Evolutionary conservation across 2,797 vertebrate genomes (phyloP), one percentile per base, ranked within the genome.

Genomic region (Pantherophis vulpinus): DNA sequence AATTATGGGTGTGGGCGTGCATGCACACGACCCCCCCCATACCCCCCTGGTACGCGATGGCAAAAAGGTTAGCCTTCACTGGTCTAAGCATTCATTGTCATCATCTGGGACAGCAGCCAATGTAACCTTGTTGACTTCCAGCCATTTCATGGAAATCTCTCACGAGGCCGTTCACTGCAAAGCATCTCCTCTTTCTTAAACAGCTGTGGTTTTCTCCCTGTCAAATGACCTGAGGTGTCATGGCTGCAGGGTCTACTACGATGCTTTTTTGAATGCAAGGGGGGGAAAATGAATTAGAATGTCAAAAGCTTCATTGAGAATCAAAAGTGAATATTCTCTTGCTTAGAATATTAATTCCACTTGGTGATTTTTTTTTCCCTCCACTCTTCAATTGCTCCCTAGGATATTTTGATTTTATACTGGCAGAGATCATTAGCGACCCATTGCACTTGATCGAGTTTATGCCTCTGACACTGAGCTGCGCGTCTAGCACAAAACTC

Each of bases 391-490:
- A 8, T 10, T 58, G 6, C 87, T 87, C 93, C 47, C 47, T 47
- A 9, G 51, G 51, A 10, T 54, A 54, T 54, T 95, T 95, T 94
- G 91, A 91, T 96, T 94, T 87, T 92, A 12, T 90, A 93, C 32
- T 63, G 79, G 86, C 47, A 86, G 55, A 94, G 92, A 96, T 96
- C 95, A 94, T 96, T 95, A 95, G 86, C 92, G 93, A 93, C 90
- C 94, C 60, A 51, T 90, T 96, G 94, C 3, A 2, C 93, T 93
- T 94, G 94, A 97, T 95, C 93, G 90, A 89, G 66, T 93, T 95
- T 93, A 91, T 95, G 91, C 92, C 93, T 93, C 51, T 47, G 37
- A 55, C 91, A 96, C 96, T 96, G 91, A 96, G 96, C 94, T 56
- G 61, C 90, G 92, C 94, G 90, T 86, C 86, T 89, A 61, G 94